phyloP scores from a whole-genome alignment of 2,113 vertebrate species.

The Plectropomus leopardus region DNA sequence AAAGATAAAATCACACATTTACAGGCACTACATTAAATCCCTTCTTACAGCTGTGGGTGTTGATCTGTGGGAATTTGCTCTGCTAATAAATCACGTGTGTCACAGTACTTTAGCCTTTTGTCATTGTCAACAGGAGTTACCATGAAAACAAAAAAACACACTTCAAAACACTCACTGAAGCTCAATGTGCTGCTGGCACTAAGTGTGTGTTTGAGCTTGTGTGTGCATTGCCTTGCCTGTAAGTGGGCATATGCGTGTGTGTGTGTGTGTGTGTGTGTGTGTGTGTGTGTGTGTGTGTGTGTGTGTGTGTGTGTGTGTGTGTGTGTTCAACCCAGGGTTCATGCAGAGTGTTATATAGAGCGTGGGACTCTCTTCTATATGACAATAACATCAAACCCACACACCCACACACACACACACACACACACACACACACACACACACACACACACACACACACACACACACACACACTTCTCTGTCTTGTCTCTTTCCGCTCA shows the following conservation, averaged over 20 bases:
- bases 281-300: slow-evolving; percentile 12
- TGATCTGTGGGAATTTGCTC: slow-evolving; percentile 62
- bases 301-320: slow-evolving; percentile 38
- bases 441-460: slow-evolving; percentile 14
- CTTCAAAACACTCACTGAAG: slow-evolving; percentile 58
- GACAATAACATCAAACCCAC: slow-evolving; percentile 68
- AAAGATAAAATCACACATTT: not conserved
- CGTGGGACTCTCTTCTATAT: slow-evolving; percentile 69
- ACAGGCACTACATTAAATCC: not conserved
- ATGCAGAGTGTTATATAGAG: slow-evolving; percentile 63
- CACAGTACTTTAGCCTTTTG: slow-evolving; percentile 56
- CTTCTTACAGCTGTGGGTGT: not conserved
- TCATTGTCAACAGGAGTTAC: slow-evolving; percentile 42
- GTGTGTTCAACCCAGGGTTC: slow-evolving; percentile 45
- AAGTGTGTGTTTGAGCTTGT: slow-evolving; percentile 39
- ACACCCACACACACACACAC: not conserved
- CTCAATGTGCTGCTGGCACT: slow-evolving; percentile 38
- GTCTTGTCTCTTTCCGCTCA: not conserved
- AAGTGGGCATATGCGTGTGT: slow-evolving; percentile 19
- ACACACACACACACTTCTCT: slow-evolving; percentile 2
- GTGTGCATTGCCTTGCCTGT: slow-evolving; percentile 21
- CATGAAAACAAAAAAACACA: slow-evolving; percentile 62
- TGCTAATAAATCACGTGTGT: slow-evolving; percentile 64
- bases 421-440: slow-evolving; percentile 11
- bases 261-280: slow-evolving; percentile 22